Evolutionary conservation across 2,113 vertebrate genomes (phyloP), one percentile per base, ranked within the genome.

Genomic region (Dipodomys spectabilis): DNA sequence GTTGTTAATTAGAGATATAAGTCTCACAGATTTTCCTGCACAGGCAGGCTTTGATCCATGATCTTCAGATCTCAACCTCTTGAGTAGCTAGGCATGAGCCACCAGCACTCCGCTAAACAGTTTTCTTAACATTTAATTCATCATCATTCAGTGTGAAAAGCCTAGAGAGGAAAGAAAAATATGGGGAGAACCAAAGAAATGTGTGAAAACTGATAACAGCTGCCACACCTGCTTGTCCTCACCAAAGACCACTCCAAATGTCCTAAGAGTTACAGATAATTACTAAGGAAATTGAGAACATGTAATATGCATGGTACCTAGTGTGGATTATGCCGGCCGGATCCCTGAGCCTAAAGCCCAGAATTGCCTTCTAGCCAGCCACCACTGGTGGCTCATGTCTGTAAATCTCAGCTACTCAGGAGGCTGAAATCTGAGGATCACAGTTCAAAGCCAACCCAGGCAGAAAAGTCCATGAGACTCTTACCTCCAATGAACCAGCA

Each of bases 111-210:
- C 8, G 49, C 49, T 18, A 89, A 9, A 73, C 35, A 93, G 27
- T 92, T 91, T 72, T 83, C 89, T 68, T 82, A 72, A 35, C 62
- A 90, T 79, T 84, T 72, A 86, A 94, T 90, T 87, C 69, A 85
- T 88, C 85, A 35, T 10, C 0, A 10, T 15, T 68, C 71, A 83
- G 67, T 62, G 67, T 95, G 9, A 27, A 94, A 96, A 74, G 57
- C 18, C 28, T 84, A 23, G 12, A 82, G 30, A 11, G 22, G 18
- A 10, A 90, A 79, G 72, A n/a, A 69, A 88, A 68, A 45, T 11
- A 69, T 13, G 12, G 23, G 13, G 78, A 53, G 7, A 53, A 16
- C 3, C 10, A 13, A 32, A 62, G 62, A 79, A 45, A 11, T 28
- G 39, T 28, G 44, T 44, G 49, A 86, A 25, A 60, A 1, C 62